Percentiles rank a stretch among this genome's conserved stretches.
Evolutionary conservation across 2,888 invertebrate species (phyloP).

Genomic region (Electrophaes corylata): DNA sequence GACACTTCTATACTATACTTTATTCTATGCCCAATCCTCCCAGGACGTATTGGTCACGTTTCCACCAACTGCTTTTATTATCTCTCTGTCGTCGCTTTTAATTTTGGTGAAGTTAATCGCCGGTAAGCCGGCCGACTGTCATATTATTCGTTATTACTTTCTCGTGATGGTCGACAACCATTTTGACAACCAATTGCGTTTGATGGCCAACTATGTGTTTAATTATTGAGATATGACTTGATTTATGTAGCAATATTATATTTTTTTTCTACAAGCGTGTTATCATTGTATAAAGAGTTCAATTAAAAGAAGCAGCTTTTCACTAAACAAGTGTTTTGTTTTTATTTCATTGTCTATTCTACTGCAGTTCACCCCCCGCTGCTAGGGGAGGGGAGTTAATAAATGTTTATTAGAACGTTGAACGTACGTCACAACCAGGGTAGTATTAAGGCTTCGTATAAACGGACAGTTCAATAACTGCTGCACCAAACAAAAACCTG

Average conservation of each 20-base stretch:
- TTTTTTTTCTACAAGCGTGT: too few relatives aligned
- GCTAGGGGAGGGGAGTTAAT: constrained; percentile 37
- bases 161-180: constrained; percentile 48
- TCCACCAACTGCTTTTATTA: constrained; percentile 73
- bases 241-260: too few relatives aligned
- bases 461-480: background rate
- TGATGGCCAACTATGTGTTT: constrained; percentile 24
- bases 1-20: constrained; percentile 7
- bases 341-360: constrained; percentile 17
- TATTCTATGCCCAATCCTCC: constrained; percentile 48
- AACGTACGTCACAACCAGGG: constrained; percentile 21
- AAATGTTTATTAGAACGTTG: constrained; percentile 44
- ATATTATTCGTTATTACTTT: constrained; percentile 62
- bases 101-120: constrained; percentile 71
- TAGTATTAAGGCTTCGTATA: constrained; percentile 5
- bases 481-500: too few relatives aligned
- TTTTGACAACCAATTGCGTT: too few relatives aligned
- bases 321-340: constrained; percentile 6
- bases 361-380: constrained; percentile 15
- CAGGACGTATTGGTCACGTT: constrained; percentile 79
- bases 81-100: constrained; percentile 70
- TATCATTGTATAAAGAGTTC: background rate
- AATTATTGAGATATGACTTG: background rate
- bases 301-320: background rate
- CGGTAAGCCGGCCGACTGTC: constrained; percentile 59